These are phyloP conservation scores for Vannuccia rotundouncinata DNA, from an alignment of 2,888 invertebrate genomes.

Conservation along the genomic window DNA sequence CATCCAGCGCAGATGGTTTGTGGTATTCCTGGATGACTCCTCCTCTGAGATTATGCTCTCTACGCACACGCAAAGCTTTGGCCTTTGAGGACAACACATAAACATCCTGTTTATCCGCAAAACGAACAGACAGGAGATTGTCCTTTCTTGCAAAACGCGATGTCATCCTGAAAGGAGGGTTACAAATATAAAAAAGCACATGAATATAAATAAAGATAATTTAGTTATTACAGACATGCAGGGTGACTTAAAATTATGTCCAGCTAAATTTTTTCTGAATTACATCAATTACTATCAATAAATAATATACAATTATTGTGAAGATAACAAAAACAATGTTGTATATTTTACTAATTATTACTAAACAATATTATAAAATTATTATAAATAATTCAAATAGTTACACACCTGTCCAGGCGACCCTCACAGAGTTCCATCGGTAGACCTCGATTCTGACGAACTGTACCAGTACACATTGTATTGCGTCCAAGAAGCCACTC, in stretches of 20 bases:
- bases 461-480: constrained; percentile 23
- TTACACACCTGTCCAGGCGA: not conserved
- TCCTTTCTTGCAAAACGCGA: not conserved
- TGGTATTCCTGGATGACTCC: not conserved
- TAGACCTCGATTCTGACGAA: not conserved
- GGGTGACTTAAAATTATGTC: not conserved
- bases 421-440: not conserved
- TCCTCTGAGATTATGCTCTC: not conserved
- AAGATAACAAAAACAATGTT: no score
- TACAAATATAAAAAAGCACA: not conserved
- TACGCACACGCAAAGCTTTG: not conserved
- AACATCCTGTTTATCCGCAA: not conserved
- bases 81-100: not conserved
- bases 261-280: not conserved
- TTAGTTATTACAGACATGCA: not conserved
- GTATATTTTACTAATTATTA: not conserved
- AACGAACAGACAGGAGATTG: not conserved
- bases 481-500: not conserved
- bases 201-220: not conserved
- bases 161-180: not conserved
- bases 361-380: not conserved
- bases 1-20: not conserved
- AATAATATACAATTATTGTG: not conserved
- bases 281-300: not conserved
- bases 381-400: not conserved